Evolutionary conservation across 2,113 vertebrate genomes (phyloP).

Genomic region (Anser brachyrhynchus): DNA sequence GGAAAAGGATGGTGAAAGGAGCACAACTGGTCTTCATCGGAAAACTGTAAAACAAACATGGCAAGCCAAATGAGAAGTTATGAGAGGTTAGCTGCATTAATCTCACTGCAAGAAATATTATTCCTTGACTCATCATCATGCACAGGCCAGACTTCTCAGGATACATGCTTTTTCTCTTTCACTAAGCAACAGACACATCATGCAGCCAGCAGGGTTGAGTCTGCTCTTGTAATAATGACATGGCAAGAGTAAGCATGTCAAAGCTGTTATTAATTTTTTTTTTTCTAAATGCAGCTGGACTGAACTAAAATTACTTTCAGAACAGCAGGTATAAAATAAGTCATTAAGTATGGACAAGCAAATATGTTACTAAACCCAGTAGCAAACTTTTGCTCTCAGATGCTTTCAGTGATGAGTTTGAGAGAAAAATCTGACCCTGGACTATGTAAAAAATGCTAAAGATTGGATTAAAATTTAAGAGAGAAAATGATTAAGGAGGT

Average conservation of each 20-base stretch:
- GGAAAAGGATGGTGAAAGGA: neutral
- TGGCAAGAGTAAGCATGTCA: neutral
- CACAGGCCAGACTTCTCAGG: neutral
- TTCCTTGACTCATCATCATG: neutral
- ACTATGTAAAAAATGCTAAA: neutral
- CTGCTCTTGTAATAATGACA: neutral
- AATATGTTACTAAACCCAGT: neutral
- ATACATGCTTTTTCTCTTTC: neutral
- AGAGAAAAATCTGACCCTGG: neutral
- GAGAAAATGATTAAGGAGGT: neutral
- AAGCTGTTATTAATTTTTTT: conserved; percentile 28
- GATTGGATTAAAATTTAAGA: neutral
- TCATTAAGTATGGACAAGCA: neutral
- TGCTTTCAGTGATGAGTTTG: neutral
- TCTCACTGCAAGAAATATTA: neutral
- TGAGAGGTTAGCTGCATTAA: neutral
- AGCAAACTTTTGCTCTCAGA: neutral
- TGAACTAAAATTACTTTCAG: neutral
- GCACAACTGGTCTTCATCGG: neutral
- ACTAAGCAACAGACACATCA: neutral
- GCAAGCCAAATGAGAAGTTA: neutral
- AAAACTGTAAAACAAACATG: neutral
- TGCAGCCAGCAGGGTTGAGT: neutral
- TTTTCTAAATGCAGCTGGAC: neutral
- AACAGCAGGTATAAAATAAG: neutral